Conservation (phyloP, 64 coral and sea anemone species). For the Montipora sp. region DNA sequence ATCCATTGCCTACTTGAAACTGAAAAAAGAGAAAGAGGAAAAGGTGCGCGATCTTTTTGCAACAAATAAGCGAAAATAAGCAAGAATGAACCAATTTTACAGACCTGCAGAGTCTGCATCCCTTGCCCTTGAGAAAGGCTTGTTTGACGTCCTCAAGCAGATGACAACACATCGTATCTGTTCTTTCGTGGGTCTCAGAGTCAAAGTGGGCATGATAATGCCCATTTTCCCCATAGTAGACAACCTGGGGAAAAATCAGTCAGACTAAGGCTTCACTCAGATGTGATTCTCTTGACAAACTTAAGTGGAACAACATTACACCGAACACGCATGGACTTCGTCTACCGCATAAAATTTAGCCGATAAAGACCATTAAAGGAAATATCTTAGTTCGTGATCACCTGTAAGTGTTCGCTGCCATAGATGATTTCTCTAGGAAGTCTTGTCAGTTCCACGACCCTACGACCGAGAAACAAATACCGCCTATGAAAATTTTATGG, state of each 20-base stretch:
- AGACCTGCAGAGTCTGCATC: slow-evolving; percentile 69
- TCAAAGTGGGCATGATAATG: slow-evolving; percentile 89
- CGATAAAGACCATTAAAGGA: too few species aligned
- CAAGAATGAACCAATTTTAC: not conserved
- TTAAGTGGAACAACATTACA: too few species aligned
- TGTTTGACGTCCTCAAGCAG: slow-evolving; percentile 52
- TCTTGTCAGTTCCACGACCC: slow-evolving; percentile 43
- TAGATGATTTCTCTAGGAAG: slow-evolving; percentile 58
- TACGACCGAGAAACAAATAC: not conserved
- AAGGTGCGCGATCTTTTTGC: too few species aligned
- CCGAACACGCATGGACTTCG: too few species aligned
- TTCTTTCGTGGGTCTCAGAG: slow-evolving; percentile 69
- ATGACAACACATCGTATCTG: slow-evolving; percentile 77
- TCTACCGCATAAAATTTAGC: too few species aligned
- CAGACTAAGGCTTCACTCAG: too few species aligned
- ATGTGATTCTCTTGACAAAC: too few species aligned
- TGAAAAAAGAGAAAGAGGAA: not conserved
- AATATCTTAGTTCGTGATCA: not conserved
- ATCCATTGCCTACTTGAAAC: not conserved
- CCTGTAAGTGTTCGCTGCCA: slow-evolving; percentile 55
- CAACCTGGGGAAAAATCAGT: slow-evolving; percentile 49
- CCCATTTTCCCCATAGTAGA: slow-evolving; percentile 69
- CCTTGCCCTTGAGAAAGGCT: not conserved
- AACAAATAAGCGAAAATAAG: too few species aligned
- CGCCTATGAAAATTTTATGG: not conserved